Evolutionary conservation across 2,888 invertebrate species (phyloP).

Genomic region (Drosophila maculinotata): DNA sequence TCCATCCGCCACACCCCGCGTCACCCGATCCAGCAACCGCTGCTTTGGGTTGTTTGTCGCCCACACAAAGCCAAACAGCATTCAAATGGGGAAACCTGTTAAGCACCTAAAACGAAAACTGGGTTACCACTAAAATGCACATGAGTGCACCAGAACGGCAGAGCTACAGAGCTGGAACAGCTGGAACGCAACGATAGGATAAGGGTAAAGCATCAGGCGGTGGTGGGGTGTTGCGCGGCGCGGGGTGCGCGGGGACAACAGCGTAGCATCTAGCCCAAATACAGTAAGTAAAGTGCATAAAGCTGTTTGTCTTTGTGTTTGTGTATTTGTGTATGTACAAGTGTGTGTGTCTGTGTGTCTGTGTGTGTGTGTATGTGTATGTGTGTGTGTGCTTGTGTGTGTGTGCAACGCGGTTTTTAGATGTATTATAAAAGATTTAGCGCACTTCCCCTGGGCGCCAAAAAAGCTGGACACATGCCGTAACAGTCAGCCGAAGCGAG

Average conservation of each 20-base stretch:
- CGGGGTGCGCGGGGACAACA: background rate
- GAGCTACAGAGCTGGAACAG: no score
- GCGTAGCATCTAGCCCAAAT: conserved; percentile 22
- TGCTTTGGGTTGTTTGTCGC: conserved; percentile 32
- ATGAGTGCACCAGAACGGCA: conserved; percentile 55
- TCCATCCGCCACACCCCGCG: background rate
- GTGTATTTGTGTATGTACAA: background rate
- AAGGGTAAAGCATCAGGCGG: background rate
- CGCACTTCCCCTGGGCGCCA: conserved; percentile 60
- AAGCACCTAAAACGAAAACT: conserved; percentile 71
- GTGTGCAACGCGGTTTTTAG: conserved; percentile 57
- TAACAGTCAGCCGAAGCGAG: conserved; percentile 1
- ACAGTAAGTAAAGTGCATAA: conserved; percentile 67
- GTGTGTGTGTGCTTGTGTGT: no score
- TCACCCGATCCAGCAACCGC: no score
- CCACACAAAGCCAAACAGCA: conserved; percentile 46
- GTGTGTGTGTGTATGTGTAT: background rate
- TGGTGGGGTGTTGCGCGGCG: background rate
- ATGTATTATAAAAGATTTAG: conserved; percentile 76
- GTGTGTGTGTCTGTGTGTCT: conserved; percentile 5
- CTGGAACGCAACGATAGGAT: conserved; percentile 34
- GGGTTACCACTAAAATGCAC: conserved; percentile 78
- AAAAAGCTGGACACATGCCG: conserved; percentile 62
- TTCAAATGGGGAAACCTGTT: conserved; percentile 71
- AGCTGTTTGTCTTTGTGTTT: conserved; percentile 56